Evolutionary conservation across 1,140 invertebrate genomes (phyloP).

Genomic region (Musca vetustissima): DNA sequence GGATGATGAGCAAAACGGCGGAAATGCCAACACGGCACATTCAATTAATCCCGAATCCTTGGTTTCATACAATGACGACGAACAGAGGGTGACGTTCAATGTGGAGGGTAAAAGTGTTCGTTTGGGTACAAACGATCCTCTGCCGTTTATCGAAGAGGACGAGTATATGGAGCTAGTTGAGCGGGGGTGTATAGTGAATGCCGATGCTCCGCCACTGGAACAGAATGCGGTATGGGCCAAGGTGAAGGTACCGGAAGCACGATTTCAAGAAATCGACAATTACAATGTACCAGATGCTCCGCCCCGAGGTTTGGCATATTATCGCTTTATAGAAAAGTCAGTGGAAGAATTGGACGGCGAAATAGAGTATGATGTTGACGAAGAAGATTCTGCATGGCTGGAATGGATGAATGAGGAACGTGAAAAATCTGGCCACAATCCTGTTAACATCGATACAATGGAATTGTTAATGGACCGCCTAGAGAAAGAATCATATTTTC

Average conservation of each 20-base stretch:
- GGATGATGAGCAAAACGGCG: constrained; percentile 10
- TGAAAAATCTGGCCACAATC: constrained; percentile 65
- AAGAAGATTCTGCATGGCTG: constrained; percentile 94
- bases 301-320: constrained; percentile 76
- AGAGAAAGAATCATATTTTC: constrained; percentile 96
- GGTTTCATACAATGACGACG: constrained; percentile 57
- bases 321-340: constrained; percentile 92
- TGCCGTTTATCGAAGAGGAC: constrained; percentile 66
- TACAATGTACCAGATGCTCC: constrained; percentile 81
- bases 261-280: constrained; percentile 75
- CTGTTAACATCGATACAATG: constrained; percentile 83
- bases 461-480: constrained; percentile 95
- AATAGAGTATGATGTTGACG: constrained; percentile 97
- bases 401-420: constrained; percentile 83
- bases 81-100: constrained; percentile 83
- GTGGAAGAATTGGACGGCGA: constrained; percentile 91
- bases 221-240: constrained; percentile 60
- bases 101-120: constrained; percentile 70
- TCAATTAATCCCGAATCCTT: constrained; percentile 54
- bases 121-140: constrained; percentile 62
- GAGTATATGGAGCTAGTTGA: constrained; percentile 61
- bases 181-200: constrained; percentile 54
- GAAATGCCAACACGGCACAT: neutral
- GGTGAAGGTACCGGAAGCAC: constrained; percentile 78
- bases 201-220: constrained; percentile 60